These are phyloP conservation scores for Lophotis ruficrista DNA, from an alignment of 2,113 vertebrate species.

Conservation along the genomic window DNA sequence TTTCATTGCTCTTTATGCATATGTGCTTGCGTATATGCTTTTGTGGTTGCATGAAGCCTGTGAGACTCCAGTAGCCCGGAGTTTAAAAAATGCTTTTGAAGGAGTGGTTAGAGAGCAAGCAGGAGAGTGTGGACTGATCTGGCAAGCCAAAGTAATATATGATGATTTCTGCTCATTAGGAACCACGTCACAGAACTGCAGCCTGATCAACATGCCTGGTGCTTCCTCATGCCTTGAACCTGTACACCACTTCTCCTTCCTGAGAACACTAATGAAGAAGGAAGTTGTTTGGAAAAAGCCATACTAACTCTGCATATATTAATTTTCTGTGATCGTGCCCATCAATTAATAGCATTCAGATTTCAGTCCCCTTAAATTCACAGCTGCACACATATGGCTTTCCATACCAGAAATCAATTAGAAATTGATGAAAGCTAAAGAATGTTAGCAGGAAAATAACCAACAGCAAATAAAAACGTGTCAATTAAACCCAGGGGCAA, in stretches of 20 bases:
- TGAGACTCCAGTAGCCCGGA: constrained; percentile 24
- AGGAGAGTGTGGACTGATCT: not conserved
- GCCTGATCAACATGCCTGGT: not conserved
- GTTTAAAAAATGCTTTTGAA: constrained; percentile 17
- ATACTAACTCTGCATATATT: not conserved
- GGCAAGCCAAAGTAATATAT: not conserved
- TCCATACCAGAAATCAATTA: constrained; percentile 3
- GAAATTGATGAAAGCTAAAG: not conserved
- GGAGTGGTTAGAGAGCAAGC: not conserved
- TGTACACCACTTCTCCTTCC: not conserved
- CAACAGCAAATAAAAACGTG: not conserved
- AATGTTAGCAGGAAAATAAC: not conserved
- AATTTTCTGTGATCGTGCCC: not conserved
- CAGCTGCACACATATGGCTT: not conserved
- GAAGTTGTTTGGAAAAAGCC: not conserved
- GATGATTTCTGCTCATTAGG: not conserved
- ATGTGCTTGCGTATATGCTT: not conserved
- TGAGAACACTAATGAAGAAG: not conserved
- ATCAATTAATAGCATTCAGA: not conserved
- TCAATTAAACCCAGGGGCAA: not conserved
- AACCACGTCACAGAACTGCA: constrained; percentile 2
- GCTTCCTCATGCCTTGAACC: not conserved
- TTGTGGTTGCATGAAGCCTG: not conserved
- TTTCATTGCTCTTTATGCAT: not conserved
- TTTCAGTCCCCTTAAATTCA: not conserved